phyloP scores from a whole-genome alignment of 1,140 invertebrate species.

The Arion vulgaris region DNA sequence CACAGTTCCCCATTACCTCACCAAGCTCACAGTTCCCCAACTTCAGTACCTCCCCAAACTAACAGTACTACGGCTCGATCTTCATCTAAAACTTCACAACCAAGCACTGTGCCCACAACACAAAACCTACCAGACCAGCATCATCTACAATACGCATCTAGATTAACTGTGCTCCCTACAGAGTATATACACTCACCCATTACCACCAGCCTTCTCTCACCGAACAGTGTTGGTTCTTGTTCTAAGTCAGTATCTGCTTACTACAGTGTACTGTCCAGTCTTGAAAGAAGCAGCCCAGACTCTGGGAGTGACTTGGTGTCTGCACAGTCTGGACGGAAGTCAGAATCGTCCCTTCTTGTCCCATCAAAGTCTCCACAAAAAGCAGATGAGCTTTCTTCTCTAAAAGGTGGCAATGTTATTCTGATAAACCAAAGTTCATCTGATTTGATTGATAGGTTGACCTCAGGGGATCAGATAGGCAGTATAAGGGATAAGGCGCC shows the following conservation, averaged over 20 bases:
- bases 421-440: background rate
- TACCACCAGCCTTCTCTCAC: constrained; percentile 13
- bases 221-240: background rate
- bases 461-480: background rate
- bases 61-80: background rate
- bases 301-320: background rate
- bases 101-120: background rate
- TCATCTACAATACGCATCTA: background rate
- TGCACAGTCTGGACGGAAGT: background rate
- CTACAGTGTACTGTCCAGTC: background rate
- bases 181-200: constrained; percentile 21
- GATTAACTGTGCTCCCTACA: background rate
- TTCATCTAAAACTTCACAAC: background rate
- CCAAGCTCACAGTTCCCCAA: no score
- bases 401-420: background rate
- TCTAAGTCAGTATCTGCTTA: constrained; percentile 16
- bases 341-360: background rate
- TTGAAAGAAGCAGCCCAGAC: background rate
- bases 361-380: background rate
- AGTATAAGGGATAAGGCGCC: background rate
- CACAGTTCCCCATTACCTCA: no score
- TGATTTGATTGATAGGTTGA: background rate
- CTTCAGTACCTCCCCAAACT: no score
- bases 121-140: background rate
- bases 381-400: background rate